phyloP scores from a whole-genome alignment of 2,888 invertebrate genomes.

The Hemaris fuciformis region DNA sequence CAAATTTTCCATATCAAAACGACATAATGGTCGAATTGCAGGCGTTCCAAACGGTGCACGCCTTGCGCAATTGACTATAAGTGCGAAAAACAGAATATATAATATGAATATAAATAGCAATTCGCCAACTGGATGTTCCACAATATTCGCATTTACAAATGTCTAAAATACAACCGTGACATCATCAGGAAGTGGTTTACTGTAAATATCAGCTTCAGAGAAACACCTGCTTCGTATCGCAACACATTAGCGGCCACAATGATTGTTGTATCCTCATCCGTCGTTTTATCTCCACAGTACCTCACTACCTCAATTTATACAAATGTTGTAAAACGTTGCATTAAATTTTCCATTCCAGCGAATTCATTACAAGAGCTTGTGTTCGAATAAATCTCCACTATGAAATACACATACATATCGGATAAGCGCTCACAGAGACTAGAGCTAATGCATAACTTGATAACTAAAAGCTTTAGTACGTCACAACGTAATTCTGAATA shows the following conservation, averaged over 20 bases:
- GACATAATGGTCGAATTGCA: too few species aligned
- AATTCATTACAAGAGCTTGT: conserved; percentile 23
- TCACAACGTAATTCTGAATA: conserved; percentile 29
- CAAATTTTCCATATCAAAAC: too few species aligned
- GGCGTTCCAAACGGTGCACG: too few species aligned
- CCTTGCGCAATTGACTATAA: not conserved
- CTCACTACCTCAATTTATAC: conserved; percentile 17
- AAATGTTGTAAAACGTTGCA: conserved; percentile 15
- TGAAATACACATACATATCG: conserved; percentile 38
- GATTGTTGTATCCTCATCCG: conserved; percentile 12
- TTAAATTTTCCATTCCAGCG: conserved; percentile 19
- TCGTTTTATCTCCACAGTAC: conserved; percentile 23
- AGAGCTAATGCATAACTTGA: conserved; percentile 56
- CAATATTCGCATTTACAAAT: not conserved
- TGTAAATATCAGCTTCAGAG: not conserved
- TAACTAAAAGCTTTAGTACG: conserved; percentile 65
- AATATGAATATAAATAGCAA: not conserved
- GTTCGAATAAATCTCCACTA: conserved; percentile 44
- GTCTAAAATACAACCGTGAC: conserved; percentile 1
- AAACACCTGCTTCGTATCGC: conserved; percentile 29
- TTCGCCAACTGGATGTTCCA: not conserved
- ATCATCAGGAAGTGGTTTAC: conserved; percentile 1
- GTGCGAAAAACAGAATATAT: not conserved
- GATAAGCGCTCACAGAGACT: conserved; percentile 43
- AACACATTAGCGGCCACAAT: conserved; percentile 30